Base-by-base conservation (phyloP, 2,888 invertebrate genomes). In the Hybos culiciformis region DNA sequence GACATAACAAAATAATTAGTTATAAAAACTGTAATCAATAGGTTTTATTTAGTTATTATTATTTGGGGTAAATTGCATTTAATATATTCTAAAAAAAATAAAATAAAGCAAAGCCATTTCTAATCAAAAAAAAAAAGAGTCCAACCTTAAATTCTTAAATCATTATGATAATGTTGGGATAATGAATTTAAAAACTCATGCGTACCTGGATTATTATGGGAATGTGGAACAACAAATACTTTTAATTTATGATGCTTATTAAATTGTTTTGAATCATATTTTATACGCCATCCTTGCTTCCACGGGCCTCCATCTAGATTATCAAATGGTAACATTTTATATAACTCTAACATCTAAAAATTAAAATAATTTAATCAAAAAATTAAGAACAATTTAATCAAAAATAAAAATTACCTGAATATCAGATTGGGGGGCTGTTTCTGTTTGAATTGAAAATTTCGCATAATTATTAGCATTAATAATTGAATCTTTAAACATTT, bases 281-380 rank as follows among this genome's bases (percentile, higher is more conserved):
- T 76, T n/a, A 98, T 78, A 51, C 83, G 77, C 88, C 91, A 98
- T 1, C 81, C 98, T 67, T 99, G 98, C 61, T 96, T 98, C 98
- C 98, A 98, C 0, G 77, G 90, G 3, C 98, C 98, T 0, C 98
- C 98, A 62, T 98, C 91, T 12, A 78, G 70, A 67, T 98, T 93
- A 51, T 92, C 90, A 70, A 98, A 98, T 49, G 80, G 73, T 51
- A 96, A 68, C 46, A 78, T 72, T 42, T 88, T 83, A 62, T 96
- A 94, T 53, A 93, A 66, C 31, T 91, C 80, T 43, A 92, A 70
- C 91, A 97, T 94, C 83, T 92, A 59, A 15, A 68, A 56, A 37
- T 41, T 46, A 49, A 31, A 46, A 36, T 17, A 43, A 11, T 44
- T 29, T 20, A n/a, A 21, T 32, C 11, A 5, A 6, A 29, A 39